phyloP scores from a whole-genome alignment of 2,113 vertebrate species.

The Daphoenositta chrysoptera region DNA sequence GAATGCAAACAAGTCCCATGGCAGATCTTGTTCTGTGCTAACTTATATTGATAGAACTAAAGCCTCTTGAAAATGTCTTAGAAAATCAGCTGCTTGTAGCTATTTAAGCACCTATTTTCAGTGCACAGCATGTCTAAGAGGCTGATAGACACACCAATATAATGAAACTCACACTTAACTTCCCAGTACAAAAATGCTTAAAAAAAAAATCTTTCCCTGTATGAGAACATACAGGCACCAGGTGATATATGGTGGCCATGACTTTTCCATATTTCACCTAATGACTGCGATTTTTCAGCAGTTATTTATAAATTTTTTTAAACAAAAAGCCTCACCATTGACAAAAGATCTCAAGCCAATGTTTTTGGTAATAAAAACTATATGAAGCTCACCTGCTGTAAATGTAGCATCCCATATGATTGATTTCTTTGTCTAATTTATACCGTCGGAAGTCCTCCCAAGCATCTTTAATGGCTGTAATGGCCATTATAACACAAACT shows the following conservation, averaged over 20 bases:
- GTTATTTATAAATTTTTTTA: not conserved
- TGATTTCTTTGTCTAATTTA: constrained; percentile 84
- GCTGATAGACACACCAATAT: not conserved
- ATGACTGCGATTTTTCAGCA: not conserved
- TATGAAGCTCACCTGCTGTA: constrained; percentile 82
- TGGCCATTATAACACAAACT: constrained; percentile 80
- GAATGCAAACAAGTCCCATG: not conserved
- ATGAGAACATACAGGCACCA: not conserved
- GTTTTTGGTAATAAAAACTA: not conserved
- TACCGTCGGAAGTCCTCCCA: constrained; percentile 92
- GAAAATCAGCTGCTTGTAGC: not conserved
- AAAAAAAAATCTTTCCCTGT: not conserved
- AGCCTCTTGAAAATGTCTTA: not conserved
- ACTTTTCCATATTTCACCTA: constrained; percentile 32
- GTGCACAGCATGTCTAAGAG: not conserved
- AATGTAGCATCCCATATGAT: constrained; percentile 80
- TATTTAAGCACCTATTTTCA: not conserved
- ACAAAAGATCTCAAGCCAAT: constrained; percentile 53
- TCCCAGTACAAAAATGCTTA: not conserved
- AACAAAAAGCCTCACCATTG: constrained; percentile 38
- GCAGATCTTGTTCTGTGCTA: not conserved
- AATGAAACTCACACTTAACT: not conserved
- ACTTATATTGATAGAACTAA: not conserved
- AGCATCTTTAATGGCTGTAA: constrained; percentile 89
- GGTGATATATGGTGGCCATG: not conserved